These are phyloP conservation scores for Ellobius talpinus DNA, from an alignment of 2,113 vertebrate species.

Conservation along the genomic window DNA sequence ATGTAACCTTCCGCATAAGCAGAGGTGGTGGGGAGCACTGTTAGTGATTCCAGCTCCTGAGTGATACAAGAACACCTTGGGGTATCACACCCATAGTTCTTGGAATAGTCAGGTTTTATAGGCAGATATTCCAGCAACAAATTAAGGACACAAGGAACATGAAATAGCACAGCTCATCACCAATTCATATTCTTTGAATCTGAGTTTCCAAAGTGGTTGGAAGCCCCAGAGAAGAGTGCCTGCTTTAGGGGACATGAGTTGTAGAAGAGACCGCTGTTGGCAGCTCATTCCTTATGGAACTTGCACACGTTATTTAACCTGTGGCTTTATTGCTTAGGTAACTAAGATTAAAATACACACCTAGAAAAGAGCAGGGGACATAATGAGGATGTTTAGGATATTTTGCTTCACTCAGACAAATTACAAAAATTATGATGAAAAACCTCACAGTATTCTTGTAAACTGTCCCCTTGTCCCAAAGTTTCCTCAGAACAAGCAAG, in stretches of 20 bases:
- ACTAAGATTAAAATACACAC: neutral
- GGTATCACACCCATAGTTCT: neutral
- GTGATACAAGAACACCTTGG: neutral
- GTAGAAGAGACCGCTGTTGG: neutral
- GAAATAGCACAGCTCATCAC: neutral
- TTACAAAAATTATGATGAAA: neutral
- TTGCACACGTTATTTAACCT: neutral
- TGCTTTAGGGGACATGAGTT: neutral
- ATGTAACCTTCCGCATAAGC: neutral
- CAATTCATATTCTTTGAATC: neutral
- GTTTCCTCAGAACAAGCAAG: neutral
- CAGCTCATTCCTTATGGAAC: neutral
- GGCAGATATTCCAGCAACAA: neutral
- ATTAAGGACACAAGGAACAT: neutral
- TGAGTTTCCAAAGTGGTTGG: neutral
- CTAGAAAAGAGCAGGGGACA: constrained; percentile 18
- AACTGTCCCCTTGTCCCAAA: neutral
- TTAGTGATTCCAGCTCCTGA: neutral
- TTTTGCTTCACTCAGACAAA: neutral
- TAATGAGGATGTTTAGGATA: constrained; percentile 14
- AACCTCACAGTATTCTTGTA: neutral
- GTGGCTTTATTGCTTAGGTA: neutral
- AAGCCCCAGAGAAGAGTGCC: neutral
- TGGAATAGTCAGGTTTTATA: neutral
- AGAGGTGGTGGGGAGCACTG: neutral